Evolutionary conservation across 2,888 invertebrate species (phyloP), one percentile per base, ranked within the genome.

Genomic region (Galeruca laticollis): DNA sequence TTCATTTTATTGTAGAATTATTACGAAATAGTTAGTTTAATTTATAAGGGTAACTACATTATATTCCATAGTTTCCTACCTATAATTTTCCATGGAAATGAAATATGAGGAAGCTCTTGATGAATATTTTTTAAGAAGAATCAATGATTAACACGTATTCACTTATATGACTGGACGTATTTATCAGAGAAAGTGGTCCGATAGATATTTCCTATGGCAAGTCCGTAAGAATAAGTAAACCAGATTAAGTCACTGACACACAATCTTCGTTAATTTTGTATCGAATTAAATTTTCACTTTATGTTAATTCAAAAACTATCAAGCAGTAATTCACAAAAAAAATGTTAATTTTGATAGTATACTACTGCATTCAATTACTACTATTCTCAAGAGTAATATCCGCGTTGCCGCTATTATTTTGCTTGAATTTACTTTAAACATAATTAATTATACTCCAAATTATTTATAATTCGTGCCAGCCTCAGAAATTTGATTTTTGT

Each of bases 151-250:
- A 21, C 51, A 51, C 10, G 21, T 26, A 26, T 26, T 26, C 21
- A 21, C 10, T 51, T 21, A n/a, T n/a, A n/a, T n/a, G n/a, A 13
- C 15, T 15, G 43, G 43, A 51, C 21, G 21, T 54, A 54, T 54
- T 54, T 31, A 54, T 54, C 54, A 54, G 54, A 54, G 54, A 54
- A 54, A 54, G 54, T 54, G 54, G 33, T 54, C 33, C 26, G 54
- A n/a, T 31, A 52, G 52, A 26, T 26, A 54, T 54, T 54, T 54
- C 54, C 31, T 54, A 5, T 26, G 26, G 6, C 15, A 26, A 33
- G 33, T 54, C 54, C 54, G 54, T 54, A 26, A 33, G 54, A 26
- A 26, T 54, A 54, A 33, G 54, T 54, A 54, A 54, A 54, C 54
- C 54, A 54, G 54, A 26, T 54, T 54, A 54, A 31, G 54, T 54